Evolutionary conservation across 2,113 vertebrate species (phyloP).

Genomic region (Hemiprocne comata): DNA sequence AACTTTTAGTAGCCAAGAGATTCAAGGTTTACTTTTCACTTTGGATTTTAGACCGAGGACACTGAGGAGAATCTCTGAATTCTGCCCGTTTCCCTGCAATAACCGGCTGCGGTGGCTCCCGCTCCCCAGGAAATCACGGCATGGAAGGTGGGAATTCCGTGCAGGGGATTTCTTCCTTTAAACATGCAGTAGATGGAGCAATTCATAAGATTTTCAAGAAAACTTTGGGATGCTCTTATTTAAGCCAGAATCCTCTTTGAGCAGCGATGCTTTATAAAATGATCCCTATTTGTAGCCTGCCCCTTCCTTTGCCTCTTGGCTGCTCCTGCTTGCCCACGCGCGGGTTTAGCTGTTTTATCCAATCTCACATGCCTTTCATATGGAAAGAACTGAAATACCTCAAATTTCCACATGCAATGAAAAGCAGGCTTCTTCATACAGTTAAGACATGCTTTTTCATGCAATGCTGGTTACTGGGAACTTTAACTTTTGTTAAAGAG

Average conservation of each 20-base stretch:
- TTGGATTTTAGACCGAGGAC: background rate
- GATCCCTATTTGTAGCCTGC: background rate
- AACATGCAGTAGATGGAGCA: background rate
- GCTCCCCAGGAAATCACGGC: background rate
- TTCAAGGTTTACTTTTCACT: background rate
- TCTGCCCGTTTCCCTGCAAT: background rate
- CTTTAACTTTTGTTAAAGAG: background rate
- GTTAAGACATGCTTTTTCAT: background rate
- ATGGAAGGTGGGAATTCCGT: background rate
- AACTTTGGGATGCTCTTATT: background rate
- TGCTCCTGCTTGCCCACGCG: background rate
- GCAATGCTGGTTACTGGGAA: background rate
- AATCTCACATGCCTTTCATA: background rate
- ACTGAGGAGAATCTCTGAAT: background rate
- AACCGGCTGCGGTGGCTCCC: accelerated
- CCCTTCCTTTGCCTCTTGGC: background rate
- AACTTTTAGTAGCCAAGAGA: background rate
- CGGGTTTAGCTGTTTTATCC: background rate
- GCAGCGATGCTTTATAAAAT: background rate
- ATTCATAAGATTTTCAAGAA: background rate
- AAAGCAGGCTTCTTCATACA: background rate
- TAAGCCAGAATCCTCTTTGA: background rate
- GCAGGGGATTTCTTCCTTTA: background rate
- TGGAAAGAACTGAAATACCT: background rate
- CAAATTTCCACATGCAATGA: background rate